Percentiles rank a stretch among this genome's conserved stretches.
phyloP scores from a whole-genome alignment of 2,797 vertebrate genomes.

The Coregonus ussuriensis region DNA sequence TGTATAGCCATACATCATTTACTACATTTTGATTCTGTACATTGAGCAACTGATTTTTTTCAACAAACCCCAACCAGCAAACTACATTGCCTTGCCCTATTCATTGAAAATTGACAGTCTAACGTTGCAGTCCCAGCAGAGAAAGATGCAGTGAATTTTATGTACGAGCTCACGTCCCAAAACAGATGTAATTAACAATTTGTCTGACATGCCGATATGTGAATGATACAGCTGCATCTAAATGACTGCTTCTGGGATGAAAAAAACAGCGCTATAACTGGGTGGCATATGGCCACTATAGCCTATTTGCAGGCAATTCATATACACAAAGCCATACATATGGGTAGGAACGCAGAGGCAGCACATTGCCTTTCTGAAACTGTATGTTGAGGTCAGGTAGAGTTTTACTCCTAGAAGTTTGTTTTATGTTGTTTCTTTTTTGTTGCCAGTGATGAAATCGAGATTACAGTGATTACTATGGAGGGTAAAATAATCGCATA shows the following conservation, averaged over 20 bases:
- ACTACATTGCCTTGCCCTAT: neutral
- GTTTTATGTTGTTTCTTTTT: conserved; percentile 30
- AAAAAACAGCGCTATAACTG: conserved; percentile 55
- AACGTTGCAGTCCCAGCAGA: neutral
- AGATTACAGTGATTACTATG: conserved; percentile 35
- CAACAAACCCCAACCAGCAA: conserved; percentile 8
- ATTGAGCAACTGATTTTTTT: neutral
- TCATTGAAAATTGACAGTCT: conserved; percentile 4
- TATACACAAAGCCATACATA: conserved; percentile 68
- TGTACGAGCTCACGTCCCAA: conserved; percentile 32
- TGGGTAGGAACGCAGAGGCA: conserved; percentile 70
- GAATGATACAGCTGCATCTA: conserved; percentile 65
- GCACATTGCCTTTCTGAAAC: conserved; percentile 66
- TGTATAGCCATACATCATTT: neutral
- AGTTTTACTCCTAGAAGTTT: conserved; percentile 57
- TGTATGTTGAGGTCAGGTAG: conserved; percentile 64
- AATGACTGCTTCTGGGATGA: conserved; percentile 51
- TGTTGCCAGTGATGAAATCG: conserved; percentile 14
- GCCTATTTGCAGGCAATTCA: conserved; percentile 70
- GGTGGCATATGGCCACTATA: conserved; percentile 72
- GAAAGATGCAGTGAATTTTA: conserved; percentile 30
- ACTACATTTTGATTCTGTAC: neutral
- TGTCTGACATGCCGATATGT: conserved; percentile 66
- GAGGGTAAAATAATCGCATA: neutral
- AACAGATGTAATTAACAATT: conserved; percentile 50